These are phyloP conservation scores for Dioctria rufipes DNA, from an alignment of 2,888 invertebrate genomes.

Conservation along the genomic window DNA sequence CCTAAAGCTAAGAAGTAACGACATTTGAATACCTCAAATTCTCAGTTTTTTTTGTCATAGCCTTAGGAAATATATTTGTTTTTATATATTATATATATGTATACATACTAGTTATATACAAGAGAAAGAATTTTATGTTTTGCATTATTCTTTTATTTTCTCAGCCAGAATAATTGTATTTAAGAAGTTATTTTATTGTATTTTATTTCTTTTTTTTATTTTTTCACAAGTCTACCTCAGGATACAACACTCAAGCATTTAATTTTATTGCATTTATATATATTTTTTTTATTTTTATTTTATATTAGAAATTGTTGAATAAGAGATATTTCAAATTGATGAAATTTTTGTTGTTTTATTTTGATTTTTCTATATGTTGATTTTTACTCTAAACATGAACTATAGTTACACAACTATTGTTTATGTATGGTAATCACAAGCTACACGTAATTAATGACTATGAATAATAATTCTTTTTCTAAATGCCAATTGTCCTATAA, in stretches of 20 bases:
- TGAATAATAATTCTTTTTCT: no score
- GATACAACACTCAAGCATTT: slow-evolving; percentile 42
- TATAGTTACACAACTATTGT: no score
- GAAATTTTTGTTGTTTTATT: slow-evolving; percentile 42
- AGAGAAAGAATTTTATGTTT: slow-evolving; percentile 26
- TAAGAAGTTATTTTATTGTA: slow-evolving; percentile 33
- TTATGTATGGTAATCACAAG: no score
- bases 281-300: slow-evolving; percentile 34
- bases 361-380: neutral
- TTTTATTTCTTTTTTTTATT: neutral
- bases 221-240: slow-evolving; percentile 47
- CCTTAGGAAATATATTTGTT: slow-evolving; percentile 29
- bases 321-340: slow-evolving; percentile 35
- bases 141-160: slow-evolving; percentile 11
- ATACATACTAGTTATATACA: slow-evolving; percentile 26
- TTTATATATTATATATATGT: slow-evolving; percentile 12
- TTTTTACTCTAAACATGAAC: no score
- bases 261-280: slow-evolving; percentile 36
- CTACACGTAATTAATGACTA: no score
- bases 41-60: slow-evolving; percentile 40
- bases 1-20: slow-evolving; percentile 26
- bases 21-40: slow-evolving; percentile 48
- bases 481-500: no score
- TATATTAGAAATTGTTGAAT: slow-evolving; percentile 40
- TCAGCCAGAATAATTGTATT: slow-evolving; percentile 17